phyloP scores from a whole-genome alignment of 2,888 invertebrate species.

The Sisyra nigra region DNA sequence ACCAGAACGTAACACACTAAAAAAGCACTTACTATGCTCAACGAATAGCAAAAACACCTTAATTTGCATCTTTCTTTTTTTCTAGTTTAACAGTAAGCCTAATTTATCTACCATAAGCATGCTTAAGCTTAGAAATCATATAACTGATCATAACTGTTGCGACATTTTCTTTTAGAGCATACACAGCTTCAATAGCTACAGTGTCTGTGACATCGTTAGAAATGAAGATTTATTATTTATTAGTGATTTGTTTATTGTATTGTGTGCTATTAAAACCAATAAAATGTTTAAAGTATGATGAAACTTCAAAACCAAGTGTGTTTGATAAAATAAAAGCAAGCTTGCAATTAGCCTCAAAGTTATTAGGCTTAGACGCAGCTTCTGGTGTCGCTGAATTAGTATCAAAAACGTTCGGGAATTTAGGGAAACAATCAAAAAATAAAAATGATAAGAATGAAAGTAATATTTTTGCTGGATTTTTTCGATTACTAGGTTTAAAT shows the following conservation, averaged over 20 bases:
- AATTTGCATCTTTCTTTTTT: too few species aligned
- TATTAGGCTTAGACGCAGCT: constrained; percentile 29
- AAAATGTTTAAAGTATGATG: constrained; percentile 1
- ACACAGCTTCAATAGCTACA: too few species aligned
- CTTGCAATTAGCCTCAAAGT: constrained; percentile 30
- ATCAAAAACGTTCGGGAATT: constrained; percentile 32
- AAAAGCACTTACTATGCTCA: too few species aligned
- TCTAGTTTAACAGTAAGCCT: not conserved
- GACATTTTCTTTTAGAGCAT: not conserved
- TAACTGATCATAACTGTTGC: constrained; percentile 9
- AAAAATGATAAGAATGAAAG: constrained; percentile 19
- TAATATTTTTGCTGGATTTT: constrained; percentile 34
- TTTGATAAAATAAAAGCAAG: constrained; percentile 31
- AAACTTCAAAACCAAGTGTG: constrained; percentile 18
- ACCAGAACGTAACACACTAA: too few species aligned
- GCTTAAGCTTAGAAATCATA: constrained; percentile 3
- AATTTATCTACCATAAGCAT: constrained; percentile 3
- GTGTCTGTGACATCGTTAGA: too few species aligned
- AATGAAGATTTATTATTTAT: too few species aligned
- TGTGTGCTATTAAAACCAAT: too few species aligned
- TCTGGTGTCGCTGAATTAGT: constrained; percentile 44
- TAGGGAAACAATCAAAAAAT: constrained; percentile 15
- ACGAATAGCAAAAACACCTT: too few species aligned
- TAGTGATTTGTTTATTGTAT: too few species aligned
- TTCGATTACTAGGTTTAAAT: constrained; percentile 59